Evolutionary conservation across 35 echinoderm and acorn worm genomes (phyloP), one percentile per base, ranked within the genome.

Genomic region (Patiria miniata): DNA sequence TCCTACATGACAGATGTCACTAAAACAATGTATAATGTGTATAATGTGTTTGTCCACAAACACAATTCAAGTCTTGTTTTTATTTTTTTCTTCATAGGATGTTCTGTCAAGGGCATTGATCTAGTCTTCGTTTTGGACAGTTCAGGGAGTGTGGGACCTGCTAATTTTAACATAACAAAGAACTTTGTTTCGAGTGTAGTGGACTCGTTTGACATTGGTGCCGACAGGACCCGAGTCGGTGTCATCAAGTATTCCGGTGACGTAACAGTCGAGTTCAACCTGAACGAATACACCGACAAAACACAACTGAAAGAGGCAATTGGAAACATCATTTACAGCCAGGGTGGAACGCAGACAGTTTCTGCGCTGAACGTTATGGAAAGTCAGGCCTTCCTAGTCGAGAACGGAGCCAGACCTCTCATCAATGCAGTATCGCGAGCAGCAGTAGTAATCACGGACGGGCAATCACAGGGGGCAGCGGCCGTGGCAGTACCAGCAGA

Each of bases 391-490:
- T 84, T 84, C 22, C 7, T 2, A 0, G 39, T 14, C 1, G 53
- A 7, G 8, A 60, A 37, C 30, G 82, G 82, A 37, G 53, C 82
- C 1, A 26, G 82, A 18, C 14, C 26, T 8, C 1, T 7, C 12
- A 17, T 10, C 17, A 58, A 29, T 10, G 18, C 51, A n/a, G 78
- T 81, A 12, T 47, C 78, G 4, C 52, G 55, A 2, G 82, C 57
- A 28, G 51, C 29, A 37, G 57, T 84, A 38, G 82, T 84, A 1
- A 54, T 84, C 36, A 84, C 82, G 10, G 82, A 84, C 37, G 82
- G 82, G 6, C 51, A 39, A 36, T 84, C 82, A 60, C 52, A 60
- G 14, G 82, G 57, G 21, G 5, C 29, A 1, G 52, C 21, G 9
- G 22, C 19, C 17, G 52, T 60, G 16, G 21, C 16, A 2, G 39